Evolutionary conservation across 2,113 vertebrate species (phyloP).

Genomic region (Peromyscus leucopus): DNA sequence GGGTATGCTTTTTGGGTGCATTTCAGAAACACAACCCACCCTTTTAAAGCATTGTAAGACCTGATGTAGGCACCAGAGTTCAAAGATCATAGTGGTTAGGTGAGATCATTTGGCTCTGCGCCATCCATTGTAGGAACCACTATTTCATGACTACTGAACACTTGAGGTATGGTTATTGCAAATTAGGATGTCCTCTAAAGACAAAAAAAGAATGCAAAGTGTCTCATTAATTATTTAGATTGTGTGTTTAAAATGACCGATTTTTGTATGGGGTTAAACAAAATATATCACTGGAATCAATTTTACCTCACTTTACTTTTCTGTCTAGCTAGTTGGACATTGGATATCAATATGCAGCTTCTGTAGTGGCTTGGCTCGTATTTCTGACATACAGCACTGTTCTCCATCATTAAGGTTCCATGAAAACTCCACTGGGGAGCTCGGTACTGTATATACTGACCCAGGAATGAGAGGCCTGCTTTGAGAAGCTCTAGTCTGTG

Average conservation of each 20-base stretch:
- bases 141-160: not conserved
- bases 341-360: conserved; percentile 9
- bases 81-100: not conserved
- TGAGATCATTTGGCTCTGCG: not conserved
- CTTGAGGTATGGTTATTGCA: conserved; percentile 14
- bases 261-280: conserved; percentile 39
- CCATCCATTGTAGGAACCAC: not conserved
- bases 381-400: not conserved
- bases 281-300: conserved; percentile 24
- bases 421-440: not conserved
- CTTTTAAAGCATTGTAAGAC: conserved; percentile 46
- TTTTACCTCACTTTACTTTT: conserved; percentile 34
- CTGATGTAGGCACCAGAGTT: not conserved
- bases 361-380: not conserved
- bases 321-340: not conserved
- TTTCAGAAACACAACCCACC: conserved; percentile 16
- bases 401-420: conserved; percentile 20
- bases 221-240: conserved; percentile 44
- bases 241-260: conserved; percentile 39
- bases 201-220: not conserved
- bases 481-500: not conserved
- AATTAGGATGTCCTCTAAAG: conserved; percentile 14
- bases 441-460: not conserved
- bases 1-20: not conserved
- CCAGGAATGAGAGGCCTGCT: not conserved